These are phyloP conservation scores for Drosophila prostipennis DNA, from an alignment of 2,888 invertebrate genomes.

Conservation along the genomic window DNA sequence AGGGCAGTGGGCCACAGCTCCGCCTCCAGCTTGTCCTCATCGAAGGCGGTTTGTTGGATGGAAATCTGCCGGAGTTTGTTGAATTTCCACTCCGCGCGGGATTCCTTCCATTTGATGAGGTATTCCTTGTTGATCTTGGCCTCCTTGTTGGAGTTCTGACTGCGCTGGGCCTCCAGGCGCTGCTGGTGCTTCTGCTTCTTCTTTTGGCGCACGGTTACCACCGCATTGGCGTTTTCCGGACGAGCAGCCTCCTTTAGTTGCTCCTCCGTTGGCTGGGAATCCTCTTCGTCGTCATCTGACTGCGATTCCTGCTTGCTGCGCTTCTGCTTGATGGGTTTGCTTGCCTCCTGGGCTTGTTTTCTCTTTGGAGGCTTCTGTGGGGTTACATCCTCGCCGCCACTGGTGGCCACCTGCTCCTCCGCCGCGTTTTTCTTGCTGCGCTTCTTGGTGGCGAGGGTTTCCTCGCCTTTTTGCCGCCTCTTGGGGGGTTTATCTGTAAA, in stretches of 20 bases:
- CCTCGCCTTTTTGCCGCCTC: background rate
- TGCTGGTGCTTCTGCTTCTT: slow-evolving; percentile 88
- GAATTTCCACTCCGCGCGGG: slow-evolving; percentile 90
- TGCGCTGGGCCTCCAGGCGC: slow-evolving; percentile 86
- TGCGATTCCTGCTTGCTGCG: slow-evolving; percentile 40
- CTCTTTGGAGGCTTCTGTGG: slow-evolving; percentile 25
- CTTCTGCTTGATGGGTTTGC: slow-evolving; percentile 46
- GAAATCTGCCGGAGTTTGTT: slow-evolving; percentile 92
- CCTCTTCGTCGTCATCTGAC: slow-evolving; percentile 83
- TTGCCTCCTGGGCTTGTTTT: slow-evolving; percentile 53
- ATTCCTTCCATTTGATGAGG: slow-evolving; percentile 90
- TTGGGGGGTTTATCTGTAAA: background rate
- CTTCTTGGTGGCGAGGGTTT: slow-evolving; percentile 5
- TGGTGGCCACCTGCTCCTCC: slow-evolving; percentile 1
- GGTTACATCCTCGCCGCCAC: background rate
- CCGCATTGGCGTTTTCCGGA: slow-evolving; percentile 82
- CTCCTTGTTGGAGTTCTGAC: slow-evolving; percentile 85
- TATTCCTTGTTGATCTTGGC: slow-evolving; percentile 88
- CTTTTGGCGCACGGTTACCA: slow-evolving; percentile 87
- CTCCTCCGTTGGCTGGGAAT: slow-evolving; percentile 80
- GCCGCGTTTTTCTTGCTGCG: slow-evolving; percentile 4
- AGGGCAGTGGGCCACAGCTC: slow-evolving; percentile 88
- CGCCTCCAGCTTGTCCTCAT: slow-evolving; percentile 86
- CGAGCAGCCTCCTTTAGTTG: slow-evolving; percentile 79
- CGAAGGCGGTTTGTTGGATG: slow-evolving; percentile 89